Conservation (phyloP, 2,888 invertebrate genomes). For the Byasa hedistus region DNA sequence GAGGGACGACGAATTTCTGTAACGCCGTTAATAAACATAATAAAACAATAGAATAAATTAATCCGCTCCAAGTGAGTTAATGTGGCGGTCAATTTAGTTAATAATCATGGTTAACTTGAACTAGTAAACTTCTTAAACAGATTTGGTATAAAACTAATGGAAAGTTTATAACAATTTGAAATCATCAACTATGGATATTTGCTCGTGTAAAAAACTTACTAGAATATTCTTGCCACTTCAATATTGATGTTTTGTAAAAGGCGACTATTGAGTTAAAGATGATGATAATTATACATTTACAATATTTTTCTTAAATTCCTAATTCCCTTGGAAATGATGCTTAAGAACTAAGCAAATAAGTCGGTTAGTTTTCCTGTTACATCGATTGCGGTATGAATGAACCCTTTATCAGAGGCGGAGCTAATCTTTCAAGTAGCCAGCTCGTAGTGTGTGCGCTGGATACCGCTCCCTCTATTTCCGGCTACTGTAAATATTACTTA, state of each 20-base stretch:
- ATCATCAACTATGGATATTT: too few relatives aligned
- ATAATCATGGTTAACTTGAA: neutral
- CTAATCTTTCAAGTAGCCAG: constrained; percentile 37
- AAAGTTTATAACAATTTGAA: neutral
- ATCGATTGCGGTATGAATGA: constrained; percentile 36
- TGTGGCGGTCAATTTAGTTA: neutral
- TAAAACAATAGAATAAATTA: constrained; percentile 7
- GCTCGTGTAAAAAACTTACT: too few relatives aligned
- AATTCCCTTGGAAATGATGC: too few relatives aligned
- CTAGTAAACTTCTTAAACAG: neutral
- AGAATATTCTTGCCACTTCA: too few relatives aligned
- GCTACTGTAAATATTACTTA: constrained; percentile 49
- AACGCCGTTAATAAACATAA: constrained; percentile 4
- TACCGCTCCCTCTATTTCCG: constrained; percentile 55
- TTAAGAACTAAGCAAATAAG: too few relatives aligned
- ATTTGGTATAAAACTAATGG: neutral
- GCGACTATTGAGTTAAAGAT: too few relatives aligned
- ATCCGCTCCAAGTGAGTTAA: neutral
- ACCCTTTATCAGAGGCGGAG: constrained; percentile 36
- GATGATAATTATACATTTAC: too few relatives aligned
- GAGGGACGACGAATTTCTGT: neutral
- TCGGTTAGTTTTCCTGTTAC: constrained; percentile 2
- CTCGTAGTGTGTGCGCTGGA: constrained; percentile 9
- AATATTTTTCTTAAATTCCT: too few relatives aligned
- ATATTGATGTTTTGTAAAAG: too few relatives aligned